Evolutionary conservation across 2,113 vertebrate species (phyloP).

Genomic region (Himantopus leucocephalus): DNA sequence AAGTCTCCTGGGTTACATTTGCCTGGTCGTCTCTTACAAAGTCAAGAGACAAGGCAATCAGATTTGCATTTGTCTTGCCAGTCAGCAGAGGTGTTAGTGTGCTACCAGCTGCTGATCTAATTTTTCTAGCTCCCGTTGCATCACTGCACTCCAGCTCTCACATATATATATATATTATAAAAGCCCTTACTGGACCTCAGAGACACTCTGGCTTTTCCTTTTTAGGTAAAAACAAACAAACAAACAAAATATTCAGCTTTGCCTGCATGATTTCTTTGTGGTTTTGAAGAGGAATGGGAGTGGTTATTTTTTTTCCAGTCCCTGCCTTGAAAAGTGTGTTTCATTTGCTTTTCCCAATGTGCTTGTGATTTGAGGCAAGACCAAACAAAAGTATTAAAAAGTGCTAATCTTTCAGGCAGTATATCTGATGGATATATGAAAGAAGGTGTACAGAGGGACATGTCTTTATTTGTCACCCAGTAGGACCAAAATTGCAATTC

Average conservation of each 20-base stretch:
- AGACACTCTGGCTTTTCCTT: slow-evolving; percentile 6
- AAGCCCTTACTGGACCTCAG: not conserved
- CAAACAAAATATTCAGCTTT: not conserved
- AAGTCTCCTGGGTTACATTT: not conserved
- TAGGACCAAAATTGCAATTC: not conserved
- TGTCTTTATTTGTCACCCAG: not conserved
- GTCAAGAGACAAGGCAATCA: not conserved
- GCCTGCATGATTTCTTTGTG: not conserved
- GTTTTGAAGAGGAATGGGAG: not conserved
- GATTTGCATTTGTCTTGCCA: not conserved
- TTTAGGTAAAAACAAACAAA: slow-evolving; percentile 47
- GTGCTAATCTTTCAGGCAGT: not conserved
- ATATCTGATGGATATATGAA: not conserved
- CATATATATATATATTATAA: not conserved
- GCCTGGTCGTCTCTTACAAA: not conserved
- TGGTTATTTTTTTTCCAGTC: not conserved
- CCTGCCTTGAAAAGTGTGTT: not conserved
- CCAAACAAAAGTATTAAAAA: not conserved
- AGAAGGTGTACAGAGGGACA: not conserved
- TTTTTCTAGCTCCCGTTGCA: not conserved
- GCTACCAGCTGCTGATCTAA: not conserved
- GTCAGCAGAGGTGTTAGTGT: not conserved
- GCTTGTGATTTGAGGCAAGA: not conserved
- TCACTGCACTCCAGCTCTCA: not conserved
- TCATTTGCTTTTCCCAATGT: not conserved